Evolutionary conservation across 2,797 vertebrate species (phyloP).

Genomic region (Corythornis leucogaster): DNA sequence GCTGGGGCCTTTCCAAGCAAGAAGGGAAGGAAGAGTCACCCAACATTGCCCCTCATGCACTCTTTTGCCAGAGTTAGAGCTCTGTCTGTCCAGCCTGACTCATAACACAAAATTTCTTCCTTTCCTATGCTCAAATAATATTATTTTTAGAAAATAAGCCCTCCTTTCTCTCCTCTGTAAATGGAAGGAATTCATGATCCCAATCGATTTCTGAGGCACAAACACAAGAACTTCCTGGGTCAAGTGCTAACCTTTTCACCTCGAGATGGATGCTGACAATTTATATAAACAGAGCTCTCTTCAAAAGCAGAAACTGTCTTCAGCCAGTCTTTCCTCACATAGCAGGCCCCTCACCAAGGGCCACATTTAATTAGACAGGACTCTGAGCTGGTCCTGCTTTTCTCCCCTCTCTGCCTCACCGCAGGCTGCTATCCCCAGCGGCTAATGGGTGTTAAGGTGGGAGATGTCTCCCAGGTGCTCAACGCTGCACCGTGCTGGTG

Average conservation of each 20-base stretch:
- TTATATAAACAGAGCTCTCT: conserved; percentile 79
- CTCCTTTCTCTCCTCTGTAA: neutral
- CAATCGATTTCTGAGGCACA: conserved; percentile 73
- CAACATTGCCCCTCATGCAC: neutral
- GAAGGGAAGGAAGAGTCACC: neutral
- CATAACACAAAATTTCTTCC: neutral
- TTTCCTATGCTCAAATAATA: neutral
- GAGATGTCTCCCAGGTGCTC: neutral
- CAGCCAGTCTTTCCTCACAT: conserved; percentile 75
- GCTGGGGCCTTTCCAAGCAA: neutral
- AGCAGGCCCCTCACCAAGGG: conserved; percentile 52
- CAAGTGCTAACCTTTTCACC: conserved; percentile 87
- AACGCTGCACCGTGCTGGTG: neutral
- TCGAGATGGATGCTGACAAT: conserved; percentile 76
- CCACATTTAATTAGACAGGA: conserved; percentile 65
- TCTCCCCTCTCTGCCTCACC: neutral
- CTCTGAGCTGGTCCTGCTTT: neutral
- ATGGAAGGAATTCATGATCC: conserved; percentile 61
- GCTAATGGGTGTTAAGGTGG: neutral
- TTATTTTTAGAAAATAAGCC: conserved; percentile 32
- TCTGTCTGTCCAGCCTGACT: neutral
- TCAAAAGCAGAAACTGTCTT: conserved; percentile 78
- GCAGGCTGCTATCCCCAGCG: neutral
- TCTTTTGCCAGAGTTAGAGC: neutral
- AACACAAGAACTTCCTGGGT: conserved; percentile 81